Percentiles rank a stretch among this genome's conserved stretches.
phyloP scores from a whole-genome alignment of 2,113 vertebrate species.

The Pseudois nayaur region DNA sequence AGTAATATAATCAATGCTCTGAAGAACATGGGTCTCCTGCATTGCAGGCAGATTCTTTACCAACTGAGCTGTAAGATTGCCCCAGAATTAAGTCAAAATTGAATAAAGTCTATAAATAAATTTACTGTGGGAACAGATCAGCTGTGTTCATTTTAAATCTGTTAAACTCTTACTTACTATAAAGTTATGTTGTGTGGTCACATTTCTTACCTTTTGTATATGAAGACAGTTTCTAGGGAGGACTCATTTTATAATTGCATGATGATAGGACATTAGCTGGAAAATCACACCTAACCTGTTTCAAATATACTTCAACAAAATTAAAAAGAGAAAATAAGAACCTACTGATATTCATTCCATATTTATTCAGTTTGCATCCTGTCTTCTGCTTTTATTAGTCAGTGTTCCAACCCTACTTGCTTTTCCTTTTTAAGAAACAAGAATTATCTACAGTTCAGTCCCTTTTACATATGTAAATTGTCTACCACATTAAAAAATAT shows the following conservation, averaged over 20 bases:
- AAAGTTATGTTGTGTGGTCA: background rate
- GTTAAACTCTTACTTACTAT: background rate
- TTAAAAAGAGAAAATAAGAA: background rate
- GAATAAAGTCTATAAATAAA: background rate
- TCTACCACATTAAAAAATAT: background rate
- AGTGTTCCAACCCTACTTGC: background rate
- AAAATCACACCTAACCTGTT: background rate
- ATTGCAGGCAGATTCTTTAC: background rate
- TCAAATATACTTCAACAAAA: background rate
- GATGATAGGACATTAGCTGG: background rate
- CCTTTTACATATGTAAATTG: background rate
- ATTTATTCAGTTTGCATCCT: background rate
- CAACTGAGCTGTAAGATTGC: background rate
- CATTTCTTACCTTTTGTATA: background rate
- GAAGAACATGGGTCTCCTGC: background rate
- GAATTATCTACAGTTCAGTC: background rate
- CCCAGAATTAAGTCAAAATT: background rate
- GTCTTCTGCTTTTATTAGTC: background rate
- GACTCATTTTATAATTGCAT: background rate
- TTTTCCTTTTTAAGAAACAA: slow-evolving; percentile 16
- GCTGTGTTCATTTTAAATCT: background rate
- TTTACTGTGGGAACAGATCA: background rate
- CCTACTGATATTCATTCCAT: background rate
- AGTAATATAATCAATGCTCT: background rate
- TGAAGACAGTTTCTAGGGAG: background rate